Conservation (phyloP, 2,113 vertebrate species). For the Carassius gibelio region DNA sequence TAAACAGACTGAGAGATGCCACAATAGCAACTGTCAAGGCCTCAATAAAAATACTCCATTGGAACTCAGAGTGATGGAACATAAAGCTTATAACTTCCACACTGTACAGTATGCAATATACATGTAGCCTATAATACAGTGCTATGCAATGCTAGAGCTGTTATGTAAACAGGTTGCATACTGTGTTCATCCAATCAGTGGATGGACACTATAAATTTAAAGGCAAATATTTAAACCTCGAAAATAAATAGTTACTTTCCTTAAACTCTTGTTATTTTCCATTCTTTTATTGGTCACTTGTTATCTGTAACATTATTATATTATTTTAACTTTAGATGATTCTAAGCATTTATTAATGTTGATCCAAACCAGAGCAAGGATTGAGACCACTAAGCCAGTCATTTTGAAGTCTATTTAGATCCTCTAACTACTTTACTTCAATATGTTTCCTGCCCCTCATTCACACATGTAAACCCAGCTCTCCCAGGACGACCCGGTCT, state of each 20-base stretch:
- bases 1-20: constrained; percentile 23
- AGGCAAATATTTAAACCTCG: neutral
- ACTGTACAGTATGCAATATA: neutral
- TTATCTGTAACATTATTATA: neutral
- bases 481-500: neutral
- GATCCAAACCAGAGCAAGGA: neutral
- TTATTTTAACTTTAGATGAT: neutral
- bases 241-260: neutral
- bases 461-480: neutral
- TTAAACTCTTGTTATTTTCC: neutral
- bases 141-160: too few species aligned
- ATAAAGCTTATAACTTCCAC: neutral
- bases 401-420: neutral
- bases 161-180: too few species aligned
- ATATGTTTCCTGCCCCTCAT: neutral
- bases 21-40: constrained; percentile 42
- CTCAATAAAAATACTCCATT: constrained; percentile 36
- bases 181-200: too few species aligned
- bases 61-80: constrained; percentile 1
- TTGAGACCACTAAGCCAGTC: neutral
- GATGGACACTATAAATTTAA: too few species aligned
- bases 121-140: too few species aligned
- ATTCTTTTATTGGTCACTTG: neutral
- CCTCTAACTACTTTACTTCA: neutral
- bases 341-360: neutral